Base-by-base conservation (phyloP, 2,888 invertebrate species). In the Petrolisthes manimaculis region DNA sequence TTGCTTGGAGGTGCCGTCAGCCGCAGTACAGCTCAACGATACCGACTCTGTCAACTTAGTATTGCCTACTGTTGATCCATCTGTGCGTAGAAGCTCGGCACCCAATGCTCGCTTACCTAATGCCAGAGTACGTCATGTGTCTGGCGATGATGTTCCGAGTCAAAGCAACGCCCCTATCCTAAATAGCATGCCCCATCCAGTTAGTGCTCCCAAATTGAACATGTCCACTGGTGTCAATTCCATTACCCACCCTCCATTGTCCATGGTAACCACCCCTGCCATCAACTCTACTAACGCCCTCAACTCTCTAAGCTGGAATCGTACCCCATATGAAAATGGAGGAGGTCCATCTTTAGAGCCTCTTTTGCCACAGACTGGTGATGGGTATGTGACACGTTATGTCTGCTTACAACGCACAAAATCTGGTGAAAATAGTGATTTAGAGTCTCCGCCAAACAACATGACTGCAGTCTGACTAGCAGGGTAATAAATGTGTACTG, bases 1-100 rank as follows among this genome's bases (percentile, higher is more conserved):
- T 0, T 96, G 96, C 92, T 94, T 97, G 71, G 97, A 97, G 92
- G 95, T 95, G 91, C 97, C 96, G 83, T 94, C 95, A 85, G 95
- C 95, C 77, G 95, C 93, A 55, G 88, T 91, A 6, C 88, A 91
- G 55, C 77, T 88, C 24, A 88, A 88, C 51, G 91, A 88, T 69
- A 86, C 86, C 67, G 89, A 89, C 54, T 83, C 87, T 3, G 74
- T 88, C 9, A 85, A 88, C 18, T 37, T 89, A 4, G 88, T 79
- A 14, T 54, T 91, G 61, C 78, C 83, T 9, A 24, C 79, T 55
- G 77, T 69, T 8, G 82, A 89, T 37, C 37, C 14, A 5, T 14
- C 71, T 51, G 54, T 69, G 18, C 88, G 91, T 14, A 83, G 88
- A n/a, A 84, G 88, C 56, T 89, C 91, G 1, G 89, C 86, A 14